Evolutionary conservation across 1,140 invertebrate genomes (phyloP).

Genomic region (Hyphantria cunea): DNA sequence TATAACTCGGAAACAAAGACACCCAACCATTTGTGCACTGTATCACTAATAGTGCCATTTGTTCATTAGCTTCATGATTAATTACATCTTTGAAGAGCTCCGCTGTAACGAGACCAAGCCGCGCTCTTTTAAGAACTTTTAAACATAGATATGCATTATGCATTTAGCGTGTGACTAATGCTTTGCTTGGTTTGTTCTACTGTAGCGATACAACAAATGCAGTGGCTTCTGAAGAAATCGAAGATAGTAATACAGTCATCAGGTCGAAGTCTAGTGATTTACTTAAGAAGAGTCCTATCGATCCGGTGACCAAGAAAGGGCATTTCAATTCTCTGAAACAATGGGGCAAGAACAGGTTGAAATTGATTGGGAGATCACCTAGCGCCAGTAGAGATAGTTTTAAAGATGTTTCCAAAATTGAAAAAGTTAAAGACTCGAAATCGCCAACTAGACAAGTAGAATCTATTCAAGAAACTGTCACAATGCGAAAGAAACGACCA

Average conservation of each 20-base stretch:
- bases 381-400: slow-evolving; percentile 77
- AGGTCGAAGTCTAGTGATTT: slow-evolving; percentile 87
- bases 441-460: slow-evolving; percentile 78
- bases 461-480: slow-evolving; percentile 83
- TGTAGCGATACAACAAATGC: slow-evolving; percentile 83
- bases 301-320: slow-evolving; percentile 84
- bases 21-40: slow-evolving; percentile 70
- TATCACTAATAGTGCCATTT: slow-evolving; percentile 76
- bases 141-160: slow-evolving; percentile 60
- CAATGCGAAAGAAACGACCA: slow-evolving; percentile 80
- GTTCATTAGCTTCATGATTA: slow-evolving; percentile 76
- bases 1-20: slow-evolving; percentile 51
- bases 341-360: slow-evolving; percentile 90
- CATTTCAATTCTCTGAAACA: slow-evolving; percentile 91
- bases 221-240: slow-evolving; percentile 82
- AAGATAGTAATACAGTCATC: slow-evolving; percentile 73
- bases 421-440: slow-evolving; percentile 68
- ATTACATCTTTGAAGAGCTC: slow-evolving; percentile 61
- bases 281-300: slow-evolving; percentile 84
- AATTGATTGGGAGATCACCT: slow-evolving; percentile 86
- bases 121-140: slow-evolving; percentile 59
- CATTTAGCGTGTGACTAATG: slow-evolving; percentile 79
- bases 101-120: slow-evolving; percentile 71
- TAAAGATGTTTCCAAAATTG: slow-evolving; percentile 71
- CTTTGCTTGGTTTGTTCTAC: slow-evolving; percentile 82